Percentiles rank a stretch among this genome's conserved stretches.
phyloP scores from a whole-genome alignment of 2,888 invertebrate genomes.

The Margaritifera margaritifera region DNA sequence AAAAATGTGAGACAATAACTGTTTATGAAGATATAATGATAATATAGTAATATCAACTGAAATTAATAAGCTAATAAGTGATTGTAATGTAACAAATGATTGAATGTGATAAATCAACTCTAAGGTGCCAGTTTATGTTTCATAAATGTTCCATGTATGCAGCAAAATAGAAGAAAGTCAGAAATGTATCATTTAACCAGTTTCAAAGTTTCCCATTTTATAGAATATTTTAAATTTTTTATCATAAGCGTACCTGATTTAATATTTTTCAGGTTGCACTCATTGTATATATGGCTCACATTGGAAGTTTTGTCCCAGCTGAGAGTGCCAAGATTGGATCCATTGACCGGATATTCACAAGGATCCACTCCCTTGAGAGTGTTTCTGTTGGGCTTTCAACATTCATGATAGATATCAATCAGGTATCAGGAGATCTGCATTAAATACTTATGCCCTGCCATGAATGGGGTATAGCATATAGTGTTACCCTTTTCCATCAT shows the following conservation, averaged over 20 bases:
- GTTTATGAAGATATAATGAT: too few relatives aligned
- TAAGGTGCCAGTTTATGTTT: too few relatives aligned
- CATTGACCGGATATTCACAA: conserved; percentile 83
- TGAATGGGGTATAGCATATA: too few relatives aligned
- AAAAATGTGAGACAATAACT: too few relatives aligned
- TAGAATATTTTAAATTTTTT: not conserved
- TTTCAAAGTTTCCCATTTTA: not conserved
- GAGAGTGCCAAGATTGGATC: conserved; percentile 81
- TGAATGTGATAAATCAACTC: too few relatives aligned
- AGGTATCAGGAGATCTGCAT: conserved; percentile 76
- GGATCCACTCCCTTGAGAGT: conserved; percentile 85
- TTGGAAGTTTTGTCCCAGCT: conserved; percentile 93
- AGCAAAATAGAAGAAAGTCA: not conserved
- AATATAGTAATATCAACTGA: too few relatives aligned
- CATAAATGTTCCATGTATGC: not conserved
- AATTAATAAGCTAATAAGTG: too few relatives aligned
- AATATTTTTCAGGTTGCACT: conserved; percentile 77
- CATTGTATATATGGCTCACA: conserved; percentile 88
- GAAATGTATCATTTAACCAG: not conserved
- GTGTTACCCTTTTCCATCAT: too few relatives aligned
- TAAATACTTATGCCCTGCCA: too few relatives aligned
- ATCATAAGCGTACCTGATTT: not conserved
- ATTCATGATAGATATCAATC: conserved; percentile 88
- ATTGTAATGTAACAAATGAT: too few relatives aligned
- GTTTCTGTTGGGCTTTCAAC: conserved; percentile 86